Evolutionary conservation across 1,140 invertebrate species (phyloP).

Genomic region (Druon quercuslanigerum): DNA sequence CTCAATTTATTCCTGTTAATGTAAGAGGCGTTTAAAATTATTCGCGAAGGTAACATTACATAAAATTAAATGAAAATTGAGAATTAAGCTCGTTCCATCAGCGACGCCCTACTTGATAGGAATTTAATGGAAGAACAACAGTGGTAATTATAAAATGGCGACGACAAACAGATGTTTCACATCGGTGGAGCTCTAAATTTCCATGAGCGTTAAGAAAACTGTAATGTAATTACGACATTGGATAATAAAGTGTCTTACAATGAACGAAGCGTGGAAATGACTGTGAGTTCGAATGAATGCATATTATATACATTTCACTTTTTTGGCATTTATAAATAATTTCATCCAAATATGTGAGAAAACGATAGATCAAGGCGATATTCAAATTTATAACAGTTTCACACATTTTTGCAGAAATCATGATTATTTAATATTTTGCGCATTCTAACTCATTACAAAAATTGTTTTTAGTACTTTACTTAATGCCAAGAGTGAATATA

Average conservation of each 20-base stretch:
- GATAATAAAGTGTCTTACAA: too few relatives aligned
- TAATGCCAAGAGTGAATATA: too few relatives aligned
- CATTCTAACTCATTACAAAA: too few relatives aligned
- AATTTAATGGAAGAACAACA: constrained; percentile 73
- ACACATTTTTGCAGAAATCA: too few relatives aligned
- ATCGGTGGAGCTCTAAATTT: constrained; percentile 32
- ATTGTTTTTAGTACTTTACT: too few relatives aligned
- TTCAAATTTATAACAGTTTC: too few relatives aligned
- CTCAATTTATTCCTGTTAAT: background rate
- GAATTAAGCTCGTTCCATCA: constrained; percentile 46
- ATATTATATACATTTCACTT: background rate
- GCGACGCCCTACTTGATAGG: constrained; percentile 51
- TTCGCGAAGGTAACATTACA: constrained; percentile 55
- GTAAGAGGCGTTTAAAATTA: constrained; percentile 64
- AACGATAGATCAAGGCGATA: too few relatives aligned
- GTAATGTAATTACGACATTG: too few relatives aligned
- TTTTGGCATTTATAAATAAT: background rate
- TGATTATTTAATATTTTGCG: too few relatives aligned
- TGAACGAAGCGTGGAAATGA: too few relatives aligned
- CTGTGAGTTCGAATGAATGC: too few relatives aligned
- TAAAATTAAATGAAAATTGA: constrained; percentile 68
- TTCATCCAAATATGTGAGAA: background rate
- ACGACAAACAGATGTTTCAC: constrained; percentile 31
- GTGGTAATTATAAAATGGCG: constrained; percentile 53
- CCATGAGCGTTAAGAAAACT: background rate